phyloP scores from a whole-genome alignment of 2,113 vertebrate genomes.

The Atrichornis clamosus region DNA sequence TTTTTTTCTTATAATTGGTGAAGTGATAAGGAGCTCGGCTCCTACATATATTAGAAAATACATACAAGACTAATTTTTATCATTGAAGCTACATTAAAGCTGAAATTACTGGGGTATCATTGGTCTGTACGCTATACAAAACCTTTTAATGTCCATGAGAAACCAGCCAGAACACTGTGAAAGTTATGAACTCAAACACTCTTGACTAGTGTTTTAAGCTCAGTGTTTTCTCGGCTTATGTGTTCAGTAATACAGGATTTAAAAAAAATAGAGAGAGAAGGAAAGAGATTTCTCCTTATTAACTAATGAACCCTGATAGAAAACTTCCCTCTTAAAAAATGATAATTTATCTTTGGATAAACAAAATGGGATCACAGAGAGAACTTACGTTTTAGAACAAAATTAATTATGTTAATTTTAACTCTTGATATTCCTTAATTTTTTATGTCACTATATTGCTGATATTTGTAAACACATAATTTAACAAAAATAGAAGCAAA shows the following conservation, averaged over 20 bases:
- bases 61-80: background rate
- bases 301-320: background rate
- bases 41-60: background rate
- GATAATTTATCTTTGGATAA: constrained; percentile 19
- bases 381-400: constrained; percentile 40
- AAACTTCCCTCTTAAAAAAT: background rate
- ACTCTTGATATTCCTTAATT: constrained; percentile 22
- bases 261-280: background rate
- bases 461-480: constrained; percentile 25
- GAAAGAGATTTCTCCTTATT: background rate
- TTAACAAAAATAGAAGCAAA: background rate
- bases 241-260: background rate
- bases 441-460: background rate
- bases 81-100: background rate
- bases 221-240: background rate
- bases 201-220: background rate
- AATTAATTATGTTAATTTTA: constrained; percentile 37
- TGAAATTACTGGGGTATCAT: background rate
- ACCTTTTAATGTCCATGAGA: background rate
- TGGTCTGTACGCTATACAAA: constrained; percentile 24
- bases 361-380: constrained; percentile 1
- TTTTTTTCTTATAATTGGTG: background rate
- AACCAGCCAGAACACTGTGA: constrained; percentile 19
- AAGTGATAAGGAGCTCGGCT: background rate
- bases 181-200: background rate